Base-by-base conservation (phyloP, 1,140 invertebrate genomes). In the Thaumatotibia leucotreta region DNA sequence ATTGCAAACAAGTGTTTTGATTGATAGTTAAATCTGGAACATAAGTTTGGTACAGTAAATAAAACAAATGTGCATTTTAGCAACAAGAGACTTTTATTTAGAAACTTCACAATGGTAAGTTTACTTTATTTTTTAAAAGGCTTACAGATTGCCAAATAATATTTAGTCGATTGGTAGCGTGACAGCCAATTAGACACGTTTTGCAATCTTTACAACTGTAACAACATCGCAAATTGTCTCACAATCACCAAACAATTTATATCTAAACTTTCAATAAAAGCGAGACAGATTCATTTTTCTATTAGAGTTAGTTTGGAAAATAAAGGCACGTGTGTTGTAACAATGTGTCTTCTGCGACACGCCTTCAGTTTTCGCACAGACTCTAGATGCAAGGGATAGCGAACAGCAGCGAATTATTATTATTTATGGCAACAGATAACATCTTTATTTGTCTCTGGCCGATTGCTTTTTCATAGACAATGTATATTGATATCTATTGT, bases 401-500 rank as follows among this genome's bases (percentile, higher is more conserved):
- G 20, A 4, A 5, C 50, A n/a, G 23, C 23, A 24, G 23, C 50
- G 50, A 54, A 54, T 54, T 54, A 54, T 24, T 24, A 14, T 54
- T 54, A 54, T 54, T 54, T 54, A 54, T 54, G 24, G n/a, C 4
- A 8, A n/a, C 23, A 24, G 50, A 54, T 54, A 54, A 4, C 23
- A 54, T 54, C 50, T 54, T 54, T 54, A 54, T 54, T 14, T 54
- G 50, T 54, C 50, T 54, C 22, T 27, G 20, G 3, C 23, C 50
- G 11, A 54, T 54, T 54, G 50, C 50, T 54, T 54, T 54, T 54
- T 29, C 50, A 54, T 54, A 54, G 50, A 24, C 50, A 54, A 54
- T 54, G 23, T 23, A 54, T 54, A 54, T 54, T 54, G 50, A 54
- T 54, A 54, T 54, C 50, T 27, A 54, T 54, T 54, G 50, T 27